Evolutionary conservation across 2,113 vertebrate genomes (phyloP).

Genomic region (Periophthalmodon schlosseri): DNA sequence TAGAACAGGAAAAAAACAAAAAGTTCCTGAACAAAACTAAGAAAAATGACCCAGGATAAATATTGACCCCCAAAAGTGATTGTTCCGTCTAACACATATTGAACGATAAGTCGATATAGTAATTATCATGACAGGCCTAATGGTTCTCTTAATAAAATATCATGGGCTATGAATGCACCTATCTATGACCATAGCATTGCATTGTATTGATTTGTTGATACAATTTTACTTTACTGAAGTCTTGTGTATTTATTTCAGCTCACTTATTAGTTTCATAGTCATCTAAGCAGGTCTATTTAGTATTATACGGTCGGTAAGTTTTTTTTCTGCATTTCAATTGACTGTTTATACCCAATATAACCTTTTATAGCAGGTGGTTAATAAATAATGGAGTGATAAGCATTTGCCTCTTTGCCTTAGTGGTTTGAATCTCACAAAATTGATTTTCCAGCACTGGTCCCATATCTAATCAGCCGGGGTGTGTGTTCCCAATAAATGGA

Average conservation of each 20-base stretch:
- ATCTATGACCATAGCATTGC: too few species aligned
- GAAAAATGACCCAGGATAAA: too few species aligned
- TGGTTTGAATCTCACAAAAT: slow-evolving; percentile 52
- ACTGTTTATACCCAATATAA: slow-evolving; percentile 15
- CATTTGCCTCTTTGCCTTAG: slow-evolving; percentile 42
- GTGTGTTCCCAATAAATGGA: slow-evolving; percentile 33
- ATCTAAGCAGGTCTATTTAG: neutral
- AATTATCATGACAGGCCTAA: too few species aligned
- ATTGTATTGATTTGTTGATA: neutral
- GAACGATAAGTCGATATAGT: too few species aligned
- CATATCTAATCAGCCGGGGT: slow-evolving; percentile 52
- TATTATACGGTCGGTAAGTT: neutral
- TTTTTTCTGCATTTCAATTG: slow-evolving; percentile 24
- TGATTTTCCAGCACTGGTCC: slow-evolving; percentile 54
- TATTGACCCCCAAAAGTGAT: too few species aligned
- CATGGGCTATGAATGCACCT: too few species aligned
- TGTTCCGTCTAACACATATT: too few species aligned
- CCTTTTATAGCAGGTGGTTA: slow-evolving; percentile 42
- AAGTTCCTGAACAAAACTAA: too few species aligned
- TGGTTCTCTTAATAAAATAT: too few species aligned
- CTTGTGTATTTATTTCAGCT: neutral
- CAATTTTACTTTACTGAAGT: neutral
- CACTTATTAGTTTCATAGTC: neutral
- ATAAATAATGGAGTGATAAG: slow-evolving; percentile 56
- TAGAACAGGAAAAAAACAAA: too few species aligned